Evolutionary conservation across 2,888 invertebrate genomes (phyloP), one percentile per base, ranked within the genome.

Genomic region (Oscheius sp.): DNA sequence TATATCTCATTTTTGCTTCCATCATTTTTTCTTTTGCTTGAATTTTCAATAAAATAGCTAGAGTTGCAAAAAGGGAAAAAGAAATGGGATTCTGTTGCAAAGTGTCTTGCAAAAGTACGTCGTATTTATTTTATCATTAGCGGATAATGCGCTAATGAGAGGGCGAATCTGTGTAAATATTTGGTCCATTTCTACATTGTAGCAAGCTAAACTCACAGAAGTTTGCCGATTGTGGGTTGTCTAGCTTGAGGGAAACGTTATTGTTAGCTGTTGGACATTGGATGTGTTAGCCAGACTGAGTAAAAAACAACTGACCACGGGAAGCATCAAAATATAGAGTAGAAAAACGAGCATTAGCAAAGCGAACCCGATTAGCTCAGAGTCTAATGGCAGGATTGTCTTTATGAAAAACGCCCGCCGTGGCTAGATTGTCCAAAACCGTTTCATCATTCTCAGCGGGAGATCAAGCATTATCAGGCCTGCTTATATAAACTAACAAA

Each of bases 371-470:
- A 42, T 42, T 3, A 6, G 15, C 12, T 12, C 12, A 42, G 12
- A 55, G 55, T 20, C 31, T 6, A 55, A 55, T 55, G 55, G 17
- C 20, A 55, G 55, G n/a, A 33, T 8, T 17, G 17, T 3, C 17
- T 20, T 48, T 23, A 23, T 48, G 5, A 20, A 20, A 48, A 48
- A 20, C 12, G 48, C 12, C 6, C 34, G 34, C 17, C 34, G 17
- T 55, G 55, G 55, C n/a, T 55, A 6, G 17, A 34, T 34, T 5
- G 12, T 25, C 20, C 33, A 55, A 55, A 55, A 55, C 34, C 55
- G 55, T 55, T 55, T 34, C 33, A 55, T 55, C 55, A 55, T 55
- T 55, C 55, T 6, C 55, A 15, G 55, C 55, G 55, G 55, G 55
- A 6, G 55, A 55, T 34, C 55, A 17, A n/a, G 61, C 15, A 39